Percentiles rank a stretch among this genome's conserved stretches.
Conservation (phyloP, 1,140 invertebrate genomes). For the Laodelphax striatellus region DNA sequence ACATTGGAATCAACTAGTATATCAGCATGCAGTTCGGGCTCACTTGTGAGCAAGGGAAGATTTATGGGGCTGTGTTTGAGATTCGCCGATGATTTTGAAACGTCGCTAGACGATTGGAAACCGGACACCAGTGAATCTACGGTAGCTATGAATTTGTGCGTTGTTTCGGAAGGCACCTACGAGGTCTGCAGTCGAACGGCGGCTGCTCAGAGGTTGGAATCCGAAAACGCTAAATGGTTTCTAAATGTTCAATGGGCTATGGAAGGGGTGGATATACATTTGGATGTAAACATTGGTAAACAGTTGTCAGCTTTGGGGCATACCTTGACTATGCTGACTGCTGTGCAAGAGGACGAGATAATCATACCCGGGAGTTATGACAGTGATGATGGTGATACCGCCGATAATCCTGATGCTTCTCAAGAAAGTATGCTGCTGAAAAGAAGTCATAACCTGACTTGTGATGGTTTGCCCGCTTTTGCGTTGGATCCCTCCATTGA, state of each 20-base stretch:
- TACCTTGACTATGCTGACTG: constrained; percentile 87
- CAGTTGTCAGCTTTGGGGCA: constrained; percentile 85
- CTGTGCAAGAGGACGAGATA: constrained; percentile 65
- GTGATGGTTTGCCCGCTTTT: constrained; percentile 66
- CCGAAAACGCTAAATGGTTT: constrained; percentile 95
- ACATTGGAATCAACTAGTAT: constrained; percentile 91
- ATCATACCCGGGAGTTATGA: constrained; percentile 56
- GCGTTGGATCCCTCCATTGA: constrained; percentile 77
- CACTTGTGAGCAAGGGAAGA: constrained; percentile 59
- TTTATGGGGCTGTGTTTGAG: constrained; percentile 81
- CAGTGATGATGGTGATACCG: constrained; percentile 44
- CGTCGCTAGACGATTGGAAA: constrained; percentile 94
- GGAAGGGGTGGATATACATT: constrained; percentile 95
- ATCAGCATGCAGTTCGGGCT: constrained; percentile 67
- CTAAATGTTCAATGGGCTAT: constrained; percentile 97
- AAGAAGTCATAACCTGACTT: constrained; percentile 43
- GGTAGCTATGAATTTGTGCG: constrained; percentile 79
- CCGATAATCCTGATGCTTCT: constrained; percentile 19
- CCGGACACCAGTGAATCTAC: constrained; percentile 62
- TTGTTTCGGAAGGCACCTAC: constrained; percentile 95
- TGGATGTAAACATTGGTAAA: constrained; percentile 93
- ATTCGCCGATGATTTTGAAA: constrained; percentile 95
- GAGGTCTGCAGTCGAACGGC: constrained; percentile 90
- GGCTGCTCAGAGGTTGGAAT: constrained; percentile 55
- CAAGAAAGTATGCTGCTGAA: constrained; percentile 52